Evolutionary conservation across 2,888 invertebrate genomes (phyloP).

Genomic region (Cephus pulcher): DNA sequence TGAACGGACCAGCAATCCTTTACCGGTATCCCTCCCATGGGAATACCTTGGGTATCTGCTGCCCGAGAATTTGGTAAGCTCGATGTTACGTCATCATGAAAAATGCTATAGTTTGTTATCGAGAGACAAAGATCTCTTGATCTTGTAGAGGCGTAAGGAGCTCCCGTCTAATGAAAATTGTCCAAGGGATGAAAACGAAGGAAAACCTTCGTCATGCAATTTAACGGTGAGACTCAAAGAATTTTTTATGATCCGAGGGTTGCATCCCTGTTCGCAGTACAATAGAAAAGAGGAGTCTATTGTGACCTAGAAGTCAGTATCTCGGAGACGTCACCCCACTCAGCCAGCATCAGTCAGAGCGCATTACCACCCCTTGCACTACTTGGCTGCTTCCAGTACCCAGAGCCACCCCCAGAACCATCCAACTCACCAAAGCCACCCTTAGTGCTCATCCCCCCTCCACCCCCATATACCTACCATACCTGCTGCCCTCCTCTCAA

Average conservation of each 20-base stretch:
- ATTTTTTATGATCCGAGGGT: not conserved
- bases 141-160: not conserved
- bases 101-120: not conserved
- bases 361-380: constrained; percentile 41
- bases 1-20: not conserved
- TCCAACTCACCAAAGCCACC: constrained; percentile 12
- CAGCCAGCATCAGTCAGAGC: constrained; percentile 53
- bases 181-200: not conserved
- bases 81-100: not conserved
- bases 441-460: constrained; percentile 22
- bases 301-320: constrained; percentile 50
- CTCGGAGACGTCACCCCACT: constrained; percentile 45
- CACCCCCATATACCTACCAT: constrained; percentile 25
- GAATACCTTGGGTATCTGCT: not conserved
- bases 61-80: not conserved
- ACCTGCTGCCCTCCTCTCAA: constrained; percentile 32
- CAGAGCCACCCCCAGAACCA: constrained; percentile 8
- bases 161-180: not conserved
- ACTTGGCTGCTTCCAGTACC: constrained; percentile 19
- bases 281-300: constrained; percentile 33
- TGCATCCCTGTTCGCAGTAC: constrained; percentile 11
- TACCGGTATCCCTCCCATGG: not conserved
- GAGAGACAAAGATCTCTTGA: not conserved
- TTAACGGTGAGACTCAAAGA: not conserved
- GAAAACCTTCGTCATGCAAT: not conserved